These are phyloP conservation scores for Rhagologus leucostigma DNA, from an alignment of 2,113 vertebrate species.

Conservation along the genomic window DNA sequence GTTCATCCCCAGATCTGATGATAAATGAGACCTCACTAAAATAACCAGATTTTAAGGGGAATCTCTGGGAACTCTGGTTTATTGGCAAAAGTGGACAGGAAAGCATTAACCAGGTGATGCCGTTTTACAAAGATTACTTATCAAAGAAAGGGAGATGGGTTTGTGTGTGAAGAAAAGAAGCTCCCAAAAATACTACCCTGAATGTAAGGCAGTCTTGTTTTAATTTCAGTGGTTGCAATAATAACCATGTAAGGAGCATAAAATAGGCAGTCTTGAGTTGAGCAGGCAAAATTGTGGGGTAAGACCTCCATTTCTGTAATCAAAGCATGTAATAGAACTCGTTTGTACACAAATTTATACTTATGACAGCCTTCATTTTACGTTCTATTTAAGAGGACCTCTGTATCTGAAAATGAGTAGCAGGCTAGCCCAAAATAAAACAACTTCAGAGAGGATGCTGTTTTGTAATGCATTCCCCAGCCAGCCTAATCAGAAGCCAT, in stretches of 20 bases:
- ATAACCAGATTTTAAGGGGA: background rate
- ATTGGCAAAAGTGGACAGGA: background rate
- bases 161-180: background rate
- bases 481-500: background rate
- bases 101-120: too few species aligned
- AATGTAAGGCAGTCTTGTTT: constrained; percentile 9
- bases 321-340: constrained; percentile 51
- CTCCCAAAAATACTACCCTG: constrained; percentile 34
- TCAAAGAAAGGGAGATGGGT: background rate
- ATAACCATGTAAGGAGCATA: constrained; percentile 57
- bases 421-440: constrained; percentile 10
- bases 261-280: constrained; percentile 53
- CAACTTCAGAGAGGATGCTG: background rate
- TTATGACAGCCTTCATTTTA: constrained; percentile 45
- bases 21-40: background rate
- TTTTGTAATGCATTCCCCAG: background rate
- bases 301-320: constrained; percentile 47
- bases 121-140: background rate
- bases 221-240: constrained; percentile 69
- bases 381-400: constrained; percentile 46
- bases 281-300: constrained; percentile 59
- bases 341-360: constrained; percentile 33
- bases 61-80: background rate
- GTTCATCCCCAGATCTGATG: background rate
- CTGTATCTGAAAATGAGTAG: constrained; percentile 26